These are phyloP conservation scores for Sanderia malayensis DNA, from an alignment of 30 jellyfish, hydroid and myxozoan species.

Conservation along the genomic window DNA sequence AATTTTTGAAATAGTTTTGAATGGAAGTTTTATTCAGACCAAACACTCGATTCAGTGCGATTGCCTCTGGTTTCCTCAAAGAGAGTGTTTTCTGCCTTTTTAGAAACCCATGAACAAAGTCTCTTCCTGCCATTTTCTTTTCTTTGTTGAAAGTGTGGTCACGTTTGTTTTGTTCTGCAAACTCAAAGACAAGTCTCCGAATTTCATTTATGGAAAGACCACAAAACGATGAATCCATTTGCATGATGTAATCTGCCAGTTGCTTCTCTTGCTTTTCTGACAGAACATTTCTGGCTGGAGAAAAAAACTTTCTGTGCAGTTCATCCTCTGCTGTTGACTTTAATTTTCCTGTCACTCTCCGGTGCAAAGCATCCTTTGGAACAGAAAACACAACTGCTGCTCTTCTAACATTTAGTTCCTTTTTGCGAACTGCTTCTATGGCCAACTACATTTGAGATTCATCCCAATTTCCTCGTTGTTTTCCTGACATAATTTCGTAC, in stretches of 20 bases:
- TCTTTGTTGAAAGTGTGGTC: slow-evolving; percentile 26
- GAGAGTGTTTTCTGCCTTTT: too few species aligned
- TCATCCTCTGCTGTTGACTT: slow-evolving; percentile 10
- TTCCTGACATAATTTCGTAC: too few species aligned
- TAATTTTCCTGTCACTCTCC: slow-evolving; percentile 34
- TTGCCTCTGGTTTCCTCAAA: too few species aligned
- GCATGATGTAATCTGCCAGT: slow-evolving; percentile 31
- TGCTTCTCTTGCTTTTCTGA: slow-evolving; percentile 38
- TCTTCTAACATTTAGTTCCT: slow-evolving; percentile 30
- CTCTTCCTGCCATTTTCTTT: too few species aligned
- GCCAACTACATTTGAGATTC: slow-evolving; percentile 25
- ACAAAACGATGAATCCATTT: slow-evolving; percentile 44
- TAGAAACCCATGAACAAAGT: too few species aligned
- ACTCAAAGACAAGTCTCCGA: too few species aligned
- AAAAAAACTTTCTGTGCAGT: slow-evolving; percentile 8
- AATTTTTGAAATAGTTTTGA: slow-evolving; percentile 6
- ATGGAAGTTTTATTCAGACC: too few species aligned
- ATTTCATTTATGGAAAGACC: too few species aligned
- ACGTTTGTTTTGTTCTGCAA: slow-evolving; percentile 29
- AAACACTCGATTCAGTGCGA: too few species aligned
- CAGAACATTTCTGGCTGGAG: too few species aligned
- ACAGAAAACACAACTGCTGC: too few species aligned
- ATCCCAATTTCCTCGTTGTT: slow-evolving; percentile 35
- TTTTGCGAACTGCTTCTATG: slow-evolving; percentile 21
- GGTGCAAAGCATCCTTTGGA: too few species aligned